These are phyloP conservation scores for Drosophila falleni DNA, from an alignment of 2,888 invertebrate genomes.

Conservation along the genomic window DNA sequence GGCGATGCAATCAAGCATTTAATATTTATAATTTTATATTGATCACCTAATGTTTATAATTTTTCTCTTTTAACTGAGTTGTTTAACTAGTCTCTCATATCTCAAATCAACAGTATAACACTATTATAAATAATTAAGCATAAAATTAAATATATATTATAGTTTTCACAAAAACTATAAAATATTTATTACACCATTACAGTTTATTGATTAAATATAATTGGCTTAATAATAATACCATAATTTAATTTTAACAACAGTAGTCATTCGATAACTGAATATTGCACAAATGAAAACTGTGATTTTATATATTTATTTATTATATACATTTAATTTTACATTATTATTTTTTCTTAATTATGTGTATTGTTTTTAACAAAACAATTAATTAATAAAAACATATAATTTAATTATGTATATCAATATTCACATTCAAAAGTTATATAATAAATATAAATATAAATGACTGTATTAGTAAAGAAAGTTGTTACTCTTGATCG, in stretches of 20 bases:
- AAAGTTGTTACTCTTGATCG: too few species aligned
- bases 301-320: conserved; percentile 4
- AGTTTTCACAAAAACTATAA: not conserved
- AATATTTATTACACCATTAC: not conserved
- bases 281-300: conserved; percentile 8
- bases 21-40: conserved; percentile 2
- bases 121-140: not conserved
- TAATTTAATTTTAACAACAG: not conserved
- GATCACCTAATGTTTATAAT: conserved; percentile 13
- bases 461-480: too few species aligned
- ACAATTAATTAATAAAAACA: not conserved
- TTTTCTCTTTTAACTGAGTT: not conserved
- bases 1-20: conserved; percentile 24
- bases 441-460: not conserved
- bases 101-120: conserved; percentile 7
- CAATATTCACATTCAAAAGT: not conserved
- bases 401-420: not conserved
- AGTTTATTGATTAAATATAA: conserved; percentile 1
- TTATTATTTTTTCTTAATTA: not conserved
- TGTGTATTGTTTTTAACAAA: not conserved
- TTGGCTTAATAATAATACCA: not conserved
- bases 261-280: conserved; percentile 8
- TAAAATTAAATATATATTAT: not conserved
- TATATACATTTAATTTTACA: not conserved
- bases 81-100: conserved; percentile 35